Percentiles rank a stretch among this genome's conserved stretches.
phyloP scores from a whole-genome alignment of 2,797 vertebrate genomes.

The Enteromius mattozi region DNA sequence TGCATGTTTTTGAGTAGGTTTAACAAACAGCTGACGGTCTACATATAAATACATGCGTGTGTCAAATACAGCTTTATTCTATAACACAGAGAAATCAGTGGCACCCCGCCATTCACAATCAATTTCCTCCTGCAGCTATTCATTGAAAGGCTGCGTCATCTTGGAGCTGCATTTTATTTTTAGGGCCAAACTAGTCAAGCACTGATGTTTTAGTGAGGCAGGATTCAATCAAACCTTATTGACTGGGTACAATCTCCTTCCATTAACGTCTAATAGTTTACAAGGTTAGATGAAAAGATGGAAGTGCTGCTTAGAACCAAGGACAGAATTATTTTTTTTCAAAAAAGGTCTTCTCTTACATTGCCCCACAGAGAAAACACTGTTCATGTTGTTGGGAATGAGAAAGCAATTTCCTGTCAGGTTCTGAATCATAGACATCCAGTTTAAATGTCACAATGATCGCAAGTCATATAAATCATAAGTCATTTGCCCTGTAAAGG shows the following conservation, averaged over 20 bases:
- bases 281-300: conserved; percentile 27
- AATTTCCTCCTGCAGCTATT: conserved; percentile 44
- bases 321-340: not conserved
- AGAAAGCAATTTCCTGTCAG: conserved; percentile 32
- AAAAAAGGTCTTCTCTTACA: not conserved
- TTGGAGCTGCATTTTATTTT: conserved; percentile 24
- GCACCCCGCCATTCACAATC: conserved; percentile 40
- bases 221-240: conserved; percentile 29
- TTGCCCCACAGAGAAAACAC: conserved; percentile 25
- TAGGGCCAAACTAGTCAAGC: conserved; percentile 25
- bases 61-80: conserved; percentile 10
- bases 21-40: not conserved
- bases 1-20: not conserved
- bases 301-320: conserved; percentile 20
- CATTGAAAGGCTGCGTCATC: conserved; percentile 44
- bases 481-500: conserved; percentile 2
- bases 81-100: conserved; percentile 25
- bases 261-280: conserved; percentile 35
- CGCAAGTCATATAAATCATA: conserved; percentile 2
- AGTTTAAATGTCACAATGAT: conserved; percentile 32
- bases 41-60: not conserved
- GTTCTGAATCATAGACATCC: conserved; percentile 19
- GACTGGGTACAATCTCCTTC: conserved; percentile 36
- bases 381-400: conserved; percentile 9
- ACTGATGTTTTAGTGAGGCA: conserved; percentile 24